phyloP scores from a whole-genome alignment of 2,113 vertebrate genomes.

The Stomatorhinus ivindoensis region DNA sequence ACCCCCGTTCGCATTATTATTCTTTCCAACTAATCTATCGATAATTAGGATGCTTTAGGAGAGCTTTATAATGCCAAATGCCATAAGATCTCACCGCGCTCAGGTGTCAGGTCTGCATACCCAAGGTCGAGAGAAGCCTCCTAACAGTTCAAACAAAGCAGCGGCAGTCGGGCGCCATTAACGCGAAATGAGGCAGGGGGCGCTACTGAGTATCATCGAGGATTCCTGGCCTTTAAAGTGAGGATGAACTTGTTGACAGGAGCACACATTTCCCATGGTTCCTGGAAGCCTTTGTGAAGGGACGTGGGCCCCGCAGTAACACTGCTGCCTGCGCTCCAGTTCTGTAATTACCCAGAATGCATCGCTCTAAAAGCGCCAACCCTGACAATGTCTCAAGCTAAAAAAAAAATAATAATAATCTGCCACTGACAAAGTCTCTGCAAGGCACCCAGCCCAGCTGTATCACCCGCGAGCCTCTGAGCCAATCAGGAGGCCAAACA shows the following conservation, averaged over 20 bases:
- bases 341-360: not conserved
- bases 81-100: not conserved
- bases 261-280: not conserved
- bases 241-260: not conserved
- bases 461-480: not conserved
- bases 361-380: not conserved
- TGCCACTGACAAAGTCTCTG: not conserved
- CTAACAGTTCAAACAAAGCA: not conserved
- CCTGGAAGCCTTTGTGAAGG: not conserved
- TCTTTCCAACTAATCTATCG: conserved; percentile 9
- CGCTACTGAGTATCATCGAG: not conserved
- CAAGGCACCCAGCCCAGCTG: not conserved
- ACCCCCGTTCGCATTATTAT: conserved; percentile 20
- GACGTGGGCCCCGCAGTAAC: not conserved
- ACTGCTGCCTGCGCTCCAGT: not conserved
- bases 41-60: conserved; percentile 24
- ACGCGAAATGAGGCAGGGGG: not conserved
- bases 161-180: not conserved
- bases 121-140: not conserved
- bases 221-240: not conserved
- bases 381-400: not conserved
- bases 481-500: not conserved
- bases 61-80: not conserved
- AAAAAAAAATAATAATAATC: not conserved
- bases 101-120: not conserved